Base-by-base conservation (phyloP, 2,113 vertebrate species). In the Nesoenas mayeri region DNA sequence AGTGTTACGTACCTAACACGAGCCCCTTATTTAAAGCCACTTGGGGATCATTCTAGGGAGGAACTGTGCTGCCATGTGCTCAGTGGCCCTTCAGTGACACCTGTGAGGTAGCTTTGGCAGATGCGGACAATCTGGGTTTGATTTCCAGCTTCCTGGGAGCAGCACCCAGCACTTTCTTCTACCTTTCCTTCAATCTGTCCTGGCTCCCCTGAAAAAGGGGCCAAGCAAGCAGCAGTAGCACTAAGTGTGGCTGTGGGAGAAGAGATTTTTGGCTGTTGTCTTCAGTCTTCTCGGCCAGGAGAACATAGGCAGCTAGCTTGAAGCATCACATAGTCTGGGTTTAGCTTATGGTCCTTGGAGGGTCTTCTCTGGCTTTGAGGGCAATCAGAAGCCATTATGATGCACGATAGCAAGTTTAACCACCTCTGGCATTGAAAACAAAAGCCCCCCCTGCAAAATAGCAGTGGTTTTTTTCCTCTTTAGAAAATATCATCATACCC, bases 371-470 rank as follows among this genome's bases (percentile, higher is more conserved):
- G 20, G 26, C n/a, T 87, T 13, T 44, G 28, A 74, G 38, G 13
- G 12, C 36, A 20, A 4, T 75, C 12, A 2, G 22, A 72, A 85
- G 9, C 25, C n/a, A 2, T 7, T 2, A 48, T 0, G 0, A 12
- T 14, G 12, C 22, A 21, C 8, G 11, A 51, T 57, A 62, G 62
- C 18, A 34, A 56, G 38, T 66, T 47, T 32, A 69, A 29, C 64
- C 15, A 31, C 64, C 2, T 0, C n/a, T 48, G 71, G 17, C 25
- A 10, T 8, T 8, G 8, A 5, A 83, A 78, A 56, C 40, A 42
- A 67, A 73, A 77, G 40, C 4, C 1, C 0, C 26, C 2, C 13
- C 32, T 44, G 48, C 16, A 14, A 47, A 94, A 73, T 0, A 3
- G 15, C 8, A 0, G 5, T 18, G 26, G 24, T 69, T 38, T 29